Conservation (phyloP, 2,113 vertebrate genomes). For the Mustela lutreola region DNA sequence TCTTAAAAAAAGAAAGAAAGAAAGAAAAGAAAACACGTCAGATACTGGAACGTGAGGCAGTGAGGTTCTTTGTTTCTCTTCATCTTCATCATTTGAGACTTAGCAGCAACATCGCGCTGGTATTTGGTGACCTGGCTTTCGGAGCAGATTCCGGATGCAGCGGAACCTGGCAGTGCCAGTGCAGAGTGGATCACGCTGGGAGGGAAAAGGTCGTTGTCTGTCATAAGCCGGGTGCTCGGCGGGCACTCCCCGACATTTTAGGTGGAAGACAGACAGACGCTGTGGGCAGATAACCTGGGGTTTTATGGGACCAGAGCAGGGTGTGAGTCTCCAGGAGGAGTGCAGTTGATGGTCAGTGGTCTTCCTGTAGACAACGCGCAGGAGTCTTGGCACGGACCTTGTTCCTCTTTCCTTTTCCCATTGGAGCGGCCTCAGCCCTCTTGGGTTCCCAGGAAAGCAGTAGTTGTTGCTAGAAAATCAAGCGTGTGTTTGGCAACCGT, state of each 20-base stretch:
- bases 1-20: no score
- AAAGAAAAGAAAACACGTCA: no score
- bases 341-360: rapidly evolving
- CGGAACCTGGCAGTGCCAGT: neutral
- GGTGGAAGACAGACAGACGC: no score
- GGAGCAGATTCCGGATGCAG: no score
- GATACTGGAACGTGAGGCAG: neutral
- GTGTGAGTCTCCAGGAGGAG: neutral
- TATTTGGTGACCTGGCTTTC: neutral
- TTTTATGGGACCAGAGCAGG: neutral
- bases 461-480: neutral
- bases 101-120: neutral
- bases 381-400: neutral
- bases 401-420: neutral
- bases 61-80: neutral
- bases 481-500: neutral
- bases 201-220: rapidly evolving
- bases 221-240: rapidly evolving
- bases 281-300: rapidly evolving
- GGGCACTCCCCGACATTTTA: neutral
- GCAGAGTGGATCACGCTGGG: rapidly evolving
- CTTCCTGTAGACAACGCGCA: rapidly evolving
- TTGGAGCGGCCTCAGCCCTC: neutral
- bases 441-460: neutral
- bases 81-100: neutral